Evolutionary conservation across 1,140 invertebrate genomes (phyloP), one percentile per base, ranked within the genome.

Genomic region (Cyphomyrmex costatus): DNA sequence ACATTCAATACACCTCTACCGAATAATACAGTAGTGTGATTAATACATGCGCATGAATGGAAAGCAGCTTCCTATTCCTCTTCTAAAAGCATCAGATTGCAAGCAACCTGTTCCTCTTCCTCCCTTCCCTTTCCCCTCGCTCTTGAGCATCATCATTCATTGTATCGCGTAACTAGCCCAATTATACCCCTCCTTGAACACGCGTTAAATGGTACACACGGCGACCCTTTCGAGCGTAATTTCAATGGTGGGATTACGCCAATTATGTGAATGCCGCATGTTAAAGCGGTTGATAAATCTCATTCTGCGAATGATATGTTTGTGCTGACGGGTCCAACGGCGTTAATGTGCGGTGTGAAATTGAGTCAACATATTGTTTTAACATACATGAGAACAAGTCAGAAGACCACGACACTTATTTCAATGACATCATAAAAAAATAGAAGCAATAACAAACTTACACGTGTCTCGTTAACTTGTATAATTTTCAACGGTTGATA

Each of bases 211-310:
- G 6, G 19, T 49, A 61, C 65, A 27, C 61, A 30, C 70, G 14
- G 27, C 68, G 53, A 83, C 36, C 79, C 68, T 83, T 83, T 73
- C 12, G 16, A 42, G 68, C 27, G 27, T 74, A 83, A 83, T 73
- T 83, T 56, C 36, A 74, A 60, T 24, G 36, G 79, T 53, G 68
- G 19, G 66, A 60, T 82, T 82, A 82, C 56, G 56, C 24, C 68
- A 73, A 83, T 83, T 83, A 74, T 74, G 53, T 60, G 79, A 83
- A 74, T 74, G 7, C 66, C 66, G 79, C 66, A 49, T 60, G 66
- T 58, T 73, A 73, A 61, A 30, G 79, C 24, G 68, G 53, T 33
- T 74, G 53, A 83, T 70, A 80, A 80, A 80, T 73, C 42, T 60
- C 79, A 83, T 73, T 83, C 36, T 46, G 53, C 36, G 24, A 24